A percentile compares a stretch with the other conserved stretches of the same genome.
Evolutionary conservation across 2,113 vertebrate species (phyloP).

Genomic region (Zapus hudsonius): DNA sequence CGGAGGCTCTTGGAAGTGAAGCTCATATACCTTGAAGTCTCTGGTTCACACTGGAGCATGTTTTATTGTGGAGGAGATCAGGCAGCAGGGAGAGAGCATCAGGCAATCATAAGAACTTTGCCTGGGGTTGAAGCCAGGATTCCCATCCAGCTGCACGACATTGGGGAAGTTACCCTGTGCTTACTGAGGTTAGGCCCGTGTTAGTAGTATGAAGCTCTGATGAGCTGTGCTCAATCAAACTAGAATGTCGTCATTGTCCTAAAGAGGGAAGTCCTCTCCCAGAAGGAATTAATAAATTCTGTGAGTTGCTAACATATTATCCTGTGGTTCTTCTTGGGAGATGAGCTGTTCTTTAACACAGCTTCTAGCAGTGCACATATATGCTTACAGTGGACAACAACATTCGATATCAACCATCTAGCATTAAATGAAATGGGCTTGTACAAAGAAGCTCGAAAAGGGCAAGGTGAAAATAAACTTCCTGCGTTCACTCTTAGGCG

Average conservation of each 20-base stretch:
- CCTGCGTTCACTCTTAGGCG: neutral
- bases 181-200: neutral
- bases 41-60: neutral
- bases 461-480: neutral
- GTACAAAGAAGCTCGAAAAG: conserved; percentile 16
- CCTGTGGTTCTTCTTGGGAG: neutral
- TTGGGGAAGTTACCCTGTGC: neutral
- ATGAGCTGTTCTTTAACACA: neutral
- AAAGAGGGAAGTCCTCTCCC: neutral
- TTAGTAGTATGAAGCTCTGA: neutral
- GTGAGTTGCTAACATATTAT: neutral
- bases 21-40: neutral
- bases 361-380: neutral
- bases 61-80: neutral
- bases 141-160: neutral
- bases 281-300: neutral
- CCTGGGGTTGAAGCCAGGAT: neutral
- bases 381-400: neutral
- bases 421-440: neutral
- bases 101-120: fast-evolving
- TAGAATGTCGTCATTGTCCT: conserved; percentile 27
- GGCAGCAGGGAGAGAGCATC: too few relatives aligned
- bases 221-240: conserved; percentile 26
- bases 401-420: neutral
- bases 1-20: neutral